These are phyloP conservation scores for Oscheius sp. DNA, from an alignment of 2,888 invertebrate genomes.

Conservation along the genomic window DNA sequence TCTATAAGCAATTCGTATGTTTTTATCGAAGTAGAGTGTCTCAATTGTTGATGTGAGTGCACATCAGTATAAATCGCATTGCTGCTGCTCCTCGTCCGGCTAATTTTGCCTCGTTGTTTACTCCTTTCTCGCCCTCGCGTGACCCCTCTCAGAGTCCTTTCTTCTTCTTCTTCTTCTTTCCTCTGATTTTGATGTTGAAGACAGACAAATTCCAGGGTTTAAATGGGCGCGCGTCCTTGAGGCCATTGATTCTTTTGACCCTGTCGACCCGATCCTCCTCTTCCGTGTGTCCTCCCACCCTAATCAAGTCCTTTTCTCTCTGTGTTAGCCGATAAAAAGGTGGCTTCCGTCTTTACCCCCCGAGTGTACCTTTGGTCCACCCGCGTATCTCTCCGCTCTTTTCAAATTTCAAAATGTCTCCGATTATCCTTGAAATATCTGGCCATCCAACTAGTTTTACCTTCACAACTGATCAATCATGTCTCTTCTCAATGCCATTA, in stretches of 20 bases:
- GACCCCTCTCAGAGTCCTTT: background rate
- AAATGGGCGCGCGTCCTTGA: constrained; percentile 29
- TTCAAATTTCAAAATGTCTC: background rate
- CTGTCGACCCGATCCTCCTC: constrained; percentile 20
- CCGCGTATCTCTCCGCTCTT: background rate
- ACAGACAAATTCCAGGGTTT: constrained; percentile 1
- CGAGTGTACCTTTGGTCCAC: background rate
- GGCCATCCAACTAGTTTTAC: background rate
- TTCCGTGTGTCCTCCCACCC: background rate
- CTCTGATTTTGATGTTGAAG: background rate
- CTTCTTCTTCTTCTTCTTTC: background rate
- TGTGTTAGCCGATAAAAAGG: background rate
- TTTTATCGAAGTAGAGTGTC: too few species aligned
- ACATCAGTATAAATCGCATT: too few species aligned
- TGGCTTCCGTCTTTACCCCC: background rate
- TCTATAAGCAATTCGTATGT: too few species aligned
- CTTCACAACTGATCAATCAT: background rate
- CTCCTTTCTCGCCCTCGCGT: background rate
- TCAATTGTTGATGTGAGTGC: too few species aligned
- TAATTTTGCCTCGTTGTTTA: too few species aligned
- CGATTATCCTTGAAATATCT: background rate
- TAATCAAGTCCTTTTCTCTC: background rate
- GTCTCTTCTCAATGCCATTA: background rate
- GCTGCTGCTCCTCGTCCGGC: too few species aligned
- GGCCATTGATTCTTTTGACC: constrained; percentile 26